These are phyloP conservation scores for Meloidogyne floridensis DNA, from an alignment of 1,140 invertebrate species.

Conservation along the genomic window DNA sequence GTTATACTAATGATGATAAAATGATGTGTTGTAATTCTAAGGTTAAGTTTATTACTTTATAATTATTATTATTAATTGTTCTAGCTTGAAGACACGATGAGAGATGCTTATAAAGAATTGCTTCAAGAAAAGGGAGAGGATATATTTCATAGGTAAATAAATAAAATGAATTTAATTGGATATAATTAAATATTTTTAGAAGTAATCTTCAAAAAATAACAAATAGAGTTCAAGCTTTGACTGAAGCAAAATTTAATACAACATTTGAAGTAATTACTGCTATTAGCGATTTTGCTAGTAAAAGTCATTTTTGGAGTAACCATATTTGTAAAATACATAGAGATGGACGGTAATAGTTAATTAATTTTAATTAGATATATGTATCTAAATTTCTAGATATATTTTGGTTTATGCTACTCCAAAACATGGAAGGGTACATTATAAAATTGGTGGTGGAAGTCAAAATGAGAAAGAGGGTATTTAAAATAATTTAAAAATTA, in stretches of 20 bases:
- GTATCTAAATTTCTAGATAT: conserved; percentile 37
- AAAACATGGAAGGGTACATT: conserved; percentile 25
- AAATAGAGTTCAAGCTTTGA: conserved; percentile 31
- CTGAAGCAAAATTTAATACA: conserved; percentile 51
- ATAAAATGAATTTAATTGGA: not conserved
- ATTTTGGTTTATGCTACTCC: conserved; percentile 48
- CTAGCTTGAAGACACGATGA: not conserved
- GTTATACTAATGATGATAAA: conserved; percentile 46
- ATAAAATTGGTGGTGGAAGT: not conserved
- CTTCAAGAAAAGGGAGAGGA: not conserved
- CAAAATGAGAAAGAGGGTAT: not conserved
- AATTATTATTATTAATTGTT: not conserved
- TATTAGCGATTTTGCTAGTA: conserved; percentile 48
- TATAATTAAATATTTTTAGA: conserved; percentile 5
- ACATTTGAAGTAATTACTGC: conserved; percentile 50
- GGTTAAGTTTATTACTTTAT: not conserved
- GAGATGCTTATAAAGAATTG: not conserved
- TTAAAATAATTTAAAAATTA: not conserved
- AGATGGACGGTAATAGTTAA: conserved; percentile 36
- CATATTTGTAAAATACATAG: conserved; percentile 50
- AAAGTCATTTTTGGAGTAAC: conserved; percentile 47
- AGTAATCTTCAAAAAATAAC: conserved; percentile 52
- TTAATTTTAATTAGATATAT: not conserved
- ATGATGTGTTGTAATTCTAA: conserved; percentile 53
- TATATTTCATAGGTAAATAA: not conserved